Conservation (phyloP, 2,113 vertebrate species). For the Python bivittatus region DNA sequence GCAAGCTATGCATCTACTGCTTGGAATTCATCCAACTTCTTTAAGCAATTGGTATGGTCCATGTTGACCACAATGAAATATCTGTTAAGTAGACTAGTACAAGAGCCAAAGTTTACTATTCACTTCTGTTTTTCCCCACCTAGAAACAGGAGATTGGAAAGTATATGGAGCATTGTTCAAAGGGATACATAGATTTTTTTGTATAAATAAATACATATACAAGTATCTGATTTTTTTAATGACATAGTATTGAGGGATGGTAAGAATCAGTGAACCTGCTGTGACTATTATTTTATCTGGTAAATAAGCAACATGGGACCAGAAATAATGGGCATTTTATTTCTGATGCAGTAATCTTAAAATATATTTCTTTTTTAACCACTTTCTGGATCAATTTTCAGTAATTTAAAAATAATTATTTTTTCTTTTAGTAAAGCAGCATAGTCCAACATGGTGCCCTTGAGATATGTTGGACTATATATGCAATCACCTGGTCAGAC, state of each 20-base stretch:
- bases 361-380: constrained; percentile 23
- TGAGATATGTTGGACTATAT: neutral
- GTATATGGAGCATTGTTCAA: neutral
- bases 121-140: neutral
- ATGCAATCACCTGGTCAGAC: neutral
- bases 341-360: constrained; percentile 26
- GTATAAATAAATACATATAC: neutral
- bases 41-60: neutral
- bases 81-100: neutral
- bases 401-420: constrained; percentile 35
- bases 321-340: neutral
- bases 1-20: neutral
- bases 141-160: neutral
- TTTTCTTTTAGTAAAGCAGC: neutral
- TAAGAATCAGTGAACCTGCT: neutral
- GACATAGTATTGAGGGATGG: accelerated
- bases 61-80: neutral
- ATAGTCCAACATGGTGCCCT: neutral
- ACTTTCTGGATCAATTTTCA: constrained; percentile 17
- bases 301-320: constrained; percentile 1
- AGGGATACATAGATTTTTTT: neutral
- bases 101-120: neutral
- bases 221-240: constrained; percentile 22
- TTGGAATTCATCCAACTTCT: neutral
- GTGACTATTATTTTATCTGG: neutral